Evolutionary conservation across 2,797 vertebrate species (phyloP).

Genomic region (Anas flavirostris): DNA sequence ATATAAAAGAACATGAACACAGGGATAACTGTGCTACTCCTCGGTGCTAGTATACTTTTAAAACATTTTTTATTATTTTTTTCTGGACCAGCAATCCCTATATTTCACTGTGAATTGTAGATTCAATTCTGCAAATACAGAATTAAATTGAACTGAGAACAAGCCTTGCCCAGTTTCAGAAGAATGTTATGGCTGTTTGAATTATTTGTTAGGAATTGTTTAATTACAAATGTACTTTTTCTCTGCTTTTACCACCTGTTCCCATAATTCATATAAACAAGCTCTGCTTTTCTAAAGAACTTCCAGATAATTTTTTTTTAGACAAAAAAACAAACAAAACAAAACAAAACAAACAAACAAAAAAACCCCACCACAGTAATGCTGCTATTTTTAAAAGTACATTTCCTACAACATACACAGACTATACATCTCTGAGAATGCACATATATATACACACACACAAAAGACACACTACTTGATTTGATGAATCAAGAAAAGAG

Average conservation of each 20-base stretch:
- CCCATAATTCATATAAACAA: not conserved
- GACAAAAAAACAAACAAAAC: not conserved
- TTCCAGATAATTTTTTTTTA: not conserved
- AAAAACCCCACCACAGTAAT: not conserved
- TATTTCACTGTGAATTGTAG: not conserved
- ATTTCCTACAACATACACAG: not conserved
- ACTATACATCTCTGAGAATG: not conserved
- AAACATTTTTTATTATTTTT: not conserved
- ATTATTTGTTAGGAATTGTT: not conserved
- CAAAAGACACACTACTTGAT: not conserved
- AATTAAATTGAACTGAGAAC: not conserved
- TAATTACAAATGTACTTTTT: not conserved
- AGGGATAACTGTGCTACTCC: not conserved
- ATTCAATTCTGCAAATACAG: not conserved
- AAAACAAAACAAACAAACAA: no score
- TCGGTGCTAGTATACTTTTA: not conserved
- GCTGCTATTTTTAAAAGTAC: not conserved
- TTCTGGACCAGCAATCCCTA: not conserved
- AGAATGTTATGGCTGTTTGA: not conserved
- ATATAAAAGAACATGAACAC: not conserved
- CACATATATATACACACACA: not conserved
- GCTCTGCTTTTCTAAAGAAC: not conserved
- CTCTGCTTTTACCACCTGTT: rapidly evolving
- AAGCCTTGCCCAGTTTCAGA: not conserved
- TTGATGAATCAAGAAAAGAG: not conserved